These are phyloP conservation scores for Porites rus DNA, from an alignment of 92 coral and sea anemone genomes.

Conservation along the genomic window DNA sequence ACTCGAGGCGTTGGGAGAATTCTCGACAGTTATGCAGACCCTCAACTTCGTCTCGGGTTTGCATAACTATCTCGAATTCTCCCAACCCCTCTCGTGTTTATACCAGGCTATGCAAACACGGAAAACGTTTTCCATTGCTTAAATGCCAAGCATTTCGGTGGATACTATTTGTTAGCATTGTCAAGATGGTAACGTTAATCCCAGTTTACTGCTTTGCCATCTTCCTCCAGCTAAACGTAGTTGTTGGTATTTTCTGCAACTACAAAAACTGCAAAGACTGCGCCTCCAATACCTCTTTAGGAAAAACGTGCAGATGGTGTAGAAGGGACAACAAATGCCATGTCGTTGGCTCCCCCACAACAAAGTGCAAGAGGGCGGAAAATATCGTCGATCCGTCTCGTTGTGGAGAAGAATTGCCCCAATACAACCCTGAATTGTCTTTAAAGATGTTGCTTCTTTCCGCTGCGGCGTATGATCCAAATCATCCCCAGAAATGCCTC, in stretches of 20 bases:
- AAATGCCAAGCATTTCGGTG: not conserved
- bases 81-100: too few relatives aligned
- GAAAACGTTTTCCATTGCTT: too few relatives aligned
- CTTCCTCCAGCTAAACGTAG: not conserved
- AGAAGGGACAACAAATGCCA: constrained; percentile 66
- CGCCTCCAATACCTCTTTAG: not conserved
- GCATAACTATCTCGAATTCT: too few relatives aligned
- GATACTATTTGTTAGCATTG: not conserved
- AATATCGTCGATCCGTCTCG: constrained; percentile 37
- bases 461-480: constrained; percentile 67
- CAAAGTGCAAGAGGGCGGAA: constrained; percentile 64
- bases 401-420: constrained; percentile 31
- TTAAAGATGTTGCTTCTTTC: constrained; percentile 69
- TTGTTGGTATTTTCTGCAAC: not conserved
- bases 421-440: constrained; percentile 54
- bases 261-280: constrained; percentile 33
- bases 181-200: not conserved
- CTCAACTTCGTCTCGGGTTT: too few relatives aligned
- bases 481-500: constrained; percentile 54
- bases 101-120: too few relatives aligned
- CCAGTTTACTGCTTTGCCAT: not conserved
- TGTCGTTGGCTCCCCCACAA: constrained; percentile 25
- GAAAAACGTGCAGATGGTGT: constrained; percentile 66
- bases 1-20: too few relatives aligned
- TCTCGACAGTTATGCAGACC: too few relatives aligned